Percentiles rank a stretch among this genome's conserved stretches.
phyloP scores from a whole-genome alignment of 2,888 invertebrate species.

The Leucania comma region DNA sequence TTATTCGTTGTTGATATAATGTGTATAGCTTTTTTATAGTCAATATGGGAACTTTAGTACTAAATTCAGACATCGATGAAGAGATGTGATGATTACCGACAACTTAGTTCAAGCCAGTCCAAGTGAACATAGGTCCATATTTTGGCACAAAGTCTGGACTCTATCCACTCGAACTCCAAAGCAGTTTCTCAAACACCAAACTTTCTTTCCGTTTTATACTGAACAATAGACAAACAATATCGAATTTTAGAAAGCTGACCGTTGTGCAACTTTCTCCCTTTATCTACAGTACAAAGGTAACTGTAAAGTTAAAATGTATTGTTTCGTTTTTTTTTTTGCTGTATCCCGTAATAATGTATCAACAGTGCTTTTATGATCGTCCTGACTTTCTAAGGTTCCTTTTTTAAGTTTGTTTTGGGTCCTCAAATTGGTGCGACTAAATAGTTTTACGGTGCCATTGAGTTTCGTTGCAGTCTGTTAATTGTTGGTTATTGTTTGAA shows the following conservation, averaged over 20 bases:
- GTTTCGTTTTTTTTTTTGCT: conserved; percentile 76
- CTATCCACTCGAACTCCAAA: conserved; percentile 18
- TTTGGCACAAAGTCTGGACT: conserved; percentile 39
- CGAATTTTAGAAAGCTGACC: conserved; percentile 87
- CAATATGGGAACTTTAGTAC: background rate
- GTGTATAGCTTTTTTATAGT: background rate
- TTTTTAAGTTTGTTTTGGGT: conserved; percentile 74
- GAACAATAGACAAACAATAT: conserved; percentile 80
- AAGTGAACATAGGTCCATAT: conserved; percentile 4
- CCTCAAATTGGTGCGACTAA: conserved; percentile 60
- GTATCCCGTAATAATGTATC: conserved; percentile 72
- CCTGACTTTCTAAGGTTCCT: conserved; percentile 72
- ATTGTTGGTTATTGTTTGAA: conserved; percentile 56
- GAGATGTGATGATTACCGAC: background rate
- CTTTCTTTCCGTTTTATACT: conserved; percentile 71
- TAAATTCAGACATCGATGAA: background rate
- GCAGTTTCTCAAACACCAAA: conserved; percentile 64
- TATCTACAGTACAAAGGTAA: conserved; percentile 85
- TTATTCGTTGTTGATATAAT: background rate
- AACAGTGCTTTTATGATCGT: conserved; percentile 68
- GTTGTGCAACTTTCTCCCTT: conserved; percentile 89
- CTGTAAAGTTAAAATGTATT: conserved; percentile 81
- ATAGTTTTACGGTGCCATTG: conserved; percentile 61
- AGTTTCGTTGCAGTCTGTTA: conserved; percentile 56
- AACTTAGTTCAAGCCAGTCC: background rate